Evolutionary conservation across 2,797 vertebrate genomes (phyloP).

Genomic region (Pelodytes ibericus): DNA sequence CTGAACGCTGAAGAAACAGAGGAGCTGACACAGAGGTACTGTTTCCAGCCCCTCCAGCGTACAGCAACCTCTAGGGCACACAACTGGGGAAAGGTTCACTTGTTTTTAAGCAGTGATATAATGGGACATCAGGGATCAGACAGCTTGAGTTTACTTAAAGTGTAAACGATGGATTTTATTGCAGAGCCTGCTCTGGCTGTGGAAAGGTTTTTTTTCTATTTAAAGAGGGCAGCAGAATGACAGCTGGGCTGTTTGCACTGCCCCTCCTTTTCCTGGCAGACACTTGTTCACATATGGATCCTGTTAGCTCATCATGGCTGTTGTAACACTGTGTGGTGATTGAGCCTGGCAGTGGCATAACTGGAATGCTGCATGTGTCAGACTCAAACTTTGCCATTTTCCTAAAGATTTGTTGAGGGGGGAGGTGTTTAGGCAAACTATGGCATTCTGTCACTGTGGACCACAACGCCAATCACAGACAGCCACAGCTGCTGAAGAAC

Average conservation of each 20-base stretch:
- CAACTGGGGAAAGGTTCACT: not conserved
- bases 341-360: conserved; percentile 7
- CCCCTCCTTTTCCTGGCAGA: conserved; percentile 52
- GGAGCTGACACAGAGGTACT: conserved; percentile 83
- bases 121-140: not conserved
- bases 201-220: conserved; percentile 63
- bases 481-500: too few species aligned
- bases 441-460: too few species aligned
- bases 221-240: conserved; percentile 60
- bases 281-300: conserved; percentile 58
- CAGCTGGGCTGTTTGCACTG: conserved; percentile 59
- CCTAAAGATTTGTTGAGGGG: too few species aligned
- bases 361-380: not conserved
- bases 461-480: too few species aligned
- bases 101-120: not conserved
- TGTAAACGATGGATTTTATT: conserved; percentile 8
- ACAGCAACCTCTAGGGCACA: too few species aligned
- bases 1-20: conserved; percentile 76
- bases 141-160: not conserved
- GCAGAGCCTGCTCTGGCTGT: conserved; percentile 39
- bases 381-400: too few species aligned
- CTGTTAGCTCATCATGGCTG: conserved; percentile 56
- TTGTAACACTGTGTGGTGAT: conserved; percentile 17
- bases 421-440: too few species aligned
- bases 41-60: not conserved